Percentiles rank a stretch among this genome's conserved stretches.
phyloP scores from a whole-genome alignment of 2,797 vertebrate species.

The Liparis tanakae region DNA sequence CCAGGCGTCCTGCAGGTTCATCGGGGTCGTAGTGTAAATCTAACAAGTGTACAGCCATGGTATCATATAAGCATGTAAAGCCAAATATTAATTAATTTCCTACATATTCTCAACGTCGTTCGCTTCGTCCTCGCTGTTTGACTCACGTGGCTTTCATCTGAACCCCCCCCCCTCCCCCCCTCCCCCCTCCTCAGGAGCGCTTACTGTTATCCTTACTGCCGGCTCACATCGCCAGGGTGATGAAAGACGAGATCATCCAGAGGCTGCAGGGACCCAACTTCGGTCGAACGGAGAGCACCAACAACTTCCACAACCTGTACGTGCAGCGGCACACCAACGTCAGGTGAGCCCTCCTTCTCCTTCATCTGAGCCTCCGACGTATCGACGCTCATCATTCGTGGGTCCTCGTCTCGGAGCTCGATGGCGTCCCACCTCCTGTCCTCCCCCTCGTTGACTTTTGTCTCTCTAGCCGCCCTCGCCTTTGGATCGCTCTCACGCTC shows the following conservation, averaged over 20 bases:
- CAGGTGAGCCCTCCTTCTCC: conserved; percentile 80
- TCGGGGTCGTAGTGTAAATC: background rate
- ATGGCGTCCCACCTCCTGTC: conserved; percentile 22
- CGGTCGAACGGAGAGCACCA: conserved; percentile 94
- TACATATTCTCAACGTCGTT: background rate
- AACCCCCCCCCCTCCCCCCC: no score
- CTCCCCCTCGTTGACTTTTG: conserved; percentile 27
- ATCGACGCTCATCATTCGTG: conserved; percentile 34
- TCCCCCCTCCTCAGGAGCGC: conserved; percentile 86
- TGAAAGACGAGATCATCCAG: conserved; percentile 99
- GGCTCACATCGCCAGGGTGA: conserved; percentile 95
- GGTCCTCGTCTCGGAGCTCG: conserved; percentile 8
- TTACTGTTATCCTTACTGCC: conserved; percentile 93
- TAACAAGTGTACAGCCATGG: background rate
- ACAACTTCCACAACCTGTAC: conserved; percentile 99
- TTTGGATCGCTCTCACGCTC: conserved; percentile 27
- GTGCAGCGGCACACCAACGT: conserved; percentile 99
- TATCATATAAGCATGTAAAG: background rate
- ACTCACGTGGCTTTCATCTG: background rate
- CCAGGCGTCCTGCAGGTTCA: background rate
- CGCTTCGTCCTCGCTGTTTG: background rate
- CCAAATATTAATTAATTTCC: background rate
- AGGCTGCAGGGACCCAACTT: conserved; percentile 94
- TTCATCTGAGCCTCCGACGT: conserved; percentile 2
- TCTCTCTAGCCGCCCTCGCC: conserved; percentile 25